Evolutionary conservation across 1,140 invertebrate species (phyloP), one percentile per base, ranked within the genome.

Genomic region (Steinernema feltiae): DNA sequence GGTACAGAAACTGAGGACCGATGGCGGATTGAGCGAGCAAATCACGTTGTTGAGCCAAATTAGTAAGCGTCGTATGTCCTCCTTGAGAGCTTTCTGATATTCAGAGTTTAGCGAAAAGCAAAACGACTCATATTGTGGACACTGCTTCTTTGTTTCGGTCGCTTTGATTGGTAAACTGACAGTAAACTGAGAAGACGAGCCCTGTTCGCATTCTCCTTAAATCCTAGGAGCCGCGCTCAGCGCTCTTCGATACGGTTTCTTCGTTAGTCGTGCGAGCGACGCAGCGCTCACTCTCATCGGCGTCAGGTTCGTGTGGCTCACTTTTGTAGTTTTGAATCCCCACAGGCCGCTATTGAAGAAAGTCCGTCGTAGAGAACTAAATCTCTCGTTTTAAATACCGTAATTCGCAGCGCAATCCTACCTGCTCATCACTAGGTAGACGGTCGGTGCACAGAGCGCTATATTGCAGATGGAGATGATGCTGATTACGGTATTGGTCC

Each of bases 71-170:
- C n/a, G n/a, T 53, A 30, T 18, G 48, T 48, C 15, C 1, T 41
- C n/a, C 27, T 21, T n/a, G 30, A 32, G 35, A 73, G 17, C 72
- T 3, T 48, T 29, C 15, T 53, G 2, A 73, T 21, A 31, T 21
- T 1, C 1, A 30, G 0, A 41, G 24, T 35, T 21, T 21, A 69
- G 30, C 15, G 21, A 0, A 0, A 31, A 18, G 53, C 53, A 7
- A 12, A 32, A 21, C 12, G 41, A 29, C 30, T 41, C 32, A 24
- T 29, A 29, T 15, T 41, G 24, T 31, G 29, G 72, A 69, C 35
- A 91, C 7, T 98, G 95, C 82, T 99, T 98, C 84, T 99, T 98
- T 89, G 96, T 97, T 0, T 97, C 95, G 18, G 96, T 98, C 53
- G 94, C 93, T 1, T 87, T 97, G 21, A 87, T n/a, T n/a, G n/a